Evolutionary conservation across 2,113 vertebrate species (phyloP), one percentile per base, ranked within the genome.

Genomic region (Eudyptes chrysolophus): DNA sequence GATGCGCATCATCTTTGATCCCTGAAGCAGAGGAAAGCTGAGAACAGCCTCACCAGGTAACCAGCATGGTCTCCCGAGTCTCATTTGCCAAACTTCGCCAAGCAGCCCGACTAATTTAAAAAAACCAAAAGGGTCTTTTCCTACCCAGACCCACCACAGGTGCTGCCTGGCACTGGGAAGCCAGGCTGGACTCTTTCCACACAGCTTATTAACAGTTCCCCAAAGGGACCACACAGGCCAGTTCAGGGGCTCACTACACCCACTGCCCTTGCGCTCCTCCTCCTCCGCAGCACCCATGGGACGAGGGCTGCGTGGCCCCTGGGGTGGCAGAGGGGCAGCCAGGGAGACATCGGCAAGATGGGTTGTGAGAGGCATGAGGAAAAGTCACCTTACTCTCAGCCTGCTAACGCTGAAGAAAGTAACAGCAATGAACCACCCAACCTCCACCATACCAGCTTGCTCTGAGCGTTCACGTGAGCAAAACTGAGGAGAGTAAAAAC

Each of bases 271-370:
- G 48, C 0, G 0, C 7, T 72, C 36, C 75, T 72, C 11, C 19
- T 66, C 25, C 29, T 27, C 60, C 2, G 4, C 51, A 21, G 38
- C 30, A 18, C 13, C 36, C 60, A 27, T 0, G 2, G 22, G 52
- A 44, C 0, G 0, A 16, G 0, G 40, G 30, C 44, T 48, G 54
- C 3, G 1, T 2, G 2, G 64, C 15, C 30, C 71, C 52, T 16
- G 38, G 13, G 30, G 29, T 5, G 10, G 26, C 58, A 69, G n/a
- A 69, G 13, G 13, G 26, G 34, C 70, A 87, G 13, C 19, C 1
- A 2, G 18, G 16, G 25, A 77, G 26, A 55, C 27, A 46, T 2
- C 2, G 1, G 14, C 34, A 44, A 62, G 30, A 22, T 0, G 27
- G 15, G 9, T 20, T 29, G 9, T 24, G 18, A 2, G 5, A 74